Percentiles rank a stretch among this genome's conserved stretches.
Evolutionary conservation across 2,797 vertebrate genomes (phyloP).

Genomic region (Acrossocheilus fasciatus): DNA sequence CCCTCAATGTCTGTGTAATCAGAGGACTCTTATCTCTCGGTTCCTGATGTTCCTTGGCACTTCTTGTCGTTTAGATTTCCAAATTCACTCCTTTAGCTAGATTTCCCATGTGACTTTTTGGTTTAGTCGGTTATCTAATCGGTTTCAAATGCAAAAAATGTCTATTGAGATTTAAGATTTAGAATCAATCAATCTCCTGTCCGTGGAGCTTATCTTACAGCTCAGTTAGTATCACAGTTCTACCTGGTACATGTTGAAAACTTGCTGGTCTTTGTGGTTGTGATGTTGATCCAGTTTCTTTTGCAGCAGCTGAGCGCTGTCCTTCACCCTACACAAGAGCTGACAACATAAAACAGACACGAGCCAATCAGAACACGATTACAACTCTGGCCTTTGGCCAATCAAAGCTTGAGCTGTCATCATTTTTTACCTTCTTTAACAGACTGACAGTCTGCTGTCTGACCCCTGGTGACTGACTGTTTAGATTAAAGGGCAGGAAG

Average conservation of each 20-base stretch:
- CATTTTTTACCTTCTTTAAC: constrained; percentile 88
- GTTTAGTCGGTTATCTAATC: neutral
- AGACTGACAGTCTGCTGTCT: constrained; percentile 89
- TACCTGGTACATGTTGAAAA: constrained; percentile 75
- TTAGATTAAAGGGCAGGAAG: constrained; percentile 89
- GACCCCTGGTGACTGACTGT: constrained; percentile 89
- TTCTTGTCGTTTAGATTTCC: constrained; percentile 17
- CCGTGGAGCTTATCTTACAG: neutral
- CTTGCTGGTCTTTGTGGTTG: constrained; percentile 64
- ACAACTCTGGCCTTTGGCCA: neutral
- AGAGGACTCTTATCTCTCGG: neutral
- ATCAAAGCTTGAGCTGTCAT: neutral
- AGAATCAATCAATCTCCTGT: neutral
- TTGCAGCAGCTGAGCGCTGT: constrained; percentile 88
- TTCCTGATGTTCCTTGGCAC: constrained; percentile 17
- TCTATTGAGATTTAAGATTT: neutral
- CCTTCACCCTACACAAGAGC: constrained; percentile 90
- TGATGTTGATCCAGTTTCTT: constrained; percentile 74
- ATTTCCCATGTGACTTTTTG: neutral
- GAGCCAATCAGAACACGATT: neutral
- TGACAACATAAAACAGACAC: constrained; percentile 61
- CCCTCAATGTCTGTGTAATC: neutral
- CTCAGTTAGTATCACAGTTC: neutral
- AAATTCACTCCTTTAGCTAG: neutral
- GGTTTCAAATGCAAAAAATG: neutral